Conservation (phyloP, 2,888 invertebrate species). For the Pristionchus mayeri region DNA sequence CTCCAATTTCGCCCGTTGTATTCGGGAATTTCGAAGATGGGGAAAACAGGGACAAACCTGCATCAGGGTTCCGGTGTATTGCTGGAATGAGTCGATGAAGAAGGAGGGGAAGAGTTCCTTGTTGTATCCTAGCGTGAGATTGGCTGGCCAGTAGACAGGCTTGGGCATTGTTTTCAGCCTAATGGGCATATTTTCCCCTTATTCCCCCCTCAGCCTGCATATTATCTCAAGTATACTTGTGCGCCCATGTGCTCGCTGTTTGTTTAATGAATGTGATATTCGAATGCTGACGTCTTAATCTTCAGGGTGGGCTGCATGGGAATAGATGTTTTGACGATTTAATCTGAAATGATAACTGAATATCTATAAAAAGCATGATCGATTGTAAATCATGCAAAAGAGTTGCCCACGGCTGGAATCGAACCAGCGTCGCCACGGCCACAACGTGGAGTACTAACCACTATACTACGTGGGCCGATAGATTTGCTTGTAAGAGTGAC, state of each 20-base stretch:
- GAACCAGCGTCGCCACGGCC: too few relatives aligned
- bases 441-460: too few relatives aligned
- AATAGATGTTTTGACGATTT: not conserved
- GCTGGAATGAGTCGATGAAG: not conserved
- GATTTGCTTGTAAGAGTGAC: too few relatives aligned
- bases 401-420: not conserved
- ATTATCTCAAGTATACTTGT: not conserved
- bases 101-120: constrained; percentile 41
- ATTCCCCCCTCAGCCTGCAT: not conserved
- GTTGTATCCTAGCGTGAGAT: constrained; percentile 15
- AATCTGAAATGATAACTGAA: not conserved
- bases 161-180: not conserved
- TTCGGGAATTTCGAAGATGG: too few relatives aligned
- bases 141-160: not conserved
- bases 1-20: not conserved
- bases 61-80: constrained; percentile 9
- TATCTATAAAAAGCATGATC: too few relatives aligned
- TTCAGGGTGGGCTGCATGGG: too few relatives aligned
- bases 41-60: not conserved
- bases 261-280: not conserved
- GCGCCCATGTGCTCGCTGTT: not conserved
- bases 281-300: not conserved
- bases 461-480: too few relatives aligned
- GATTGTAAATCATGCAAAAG: too few relatives aligned
- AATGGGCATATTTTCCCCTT: not conserved